Percentiles rank a stretch among this genome's conserved stretches.
phyloP scores from a whole-genome alignment of 2,797 vertebrate species.

The Tragopan temminckii region DNA sequence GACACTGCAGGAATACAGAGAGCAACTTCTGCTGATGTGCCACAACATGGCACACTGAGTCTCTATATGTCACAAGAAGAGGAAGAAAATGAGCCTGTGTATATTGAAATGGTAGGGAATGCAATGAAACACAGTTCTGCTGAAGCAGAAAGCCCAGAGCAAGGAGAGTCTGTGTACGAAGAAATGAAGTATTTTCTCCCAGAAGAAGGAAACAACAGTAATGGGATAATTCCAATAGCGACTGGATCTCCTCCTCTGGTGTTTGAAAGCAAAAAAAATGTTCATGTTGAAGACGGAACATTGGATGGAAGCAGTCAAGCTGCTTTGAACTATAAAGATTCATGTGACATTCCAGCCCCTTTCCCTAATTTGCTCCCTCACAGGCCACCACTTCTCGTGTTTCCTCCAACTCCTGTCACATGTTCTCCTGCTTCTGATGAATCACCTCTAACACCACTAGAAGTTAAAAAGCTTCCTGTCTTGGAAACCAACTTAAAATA shows the following conservation, averaged over 20 bases:
- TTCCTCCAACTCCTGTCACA: slow-evolving; percentile 93
- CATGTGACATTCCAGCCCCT: slow-evolving; percentile 93
- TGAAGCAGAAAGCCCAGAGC: slow-evolving; percentile 87
- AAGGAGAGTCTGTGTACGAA: slow-evolving; percentile 94
- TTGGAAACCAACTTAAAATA: slow-evolving; percentile 95
- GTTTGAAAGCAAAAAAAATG: slow-evolving; percentile 80
- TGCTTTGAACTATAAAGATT: slow-evolving; percentile 79
- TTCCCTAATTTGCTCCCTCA: slow-evolving; percentile 96
- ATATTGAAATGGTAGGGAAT: slow-evolving; percentile 95
- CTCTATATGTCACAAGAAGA: slow-evolving; percentile 85
- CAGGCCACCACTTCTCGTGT: slow-evolving; percentile 95
- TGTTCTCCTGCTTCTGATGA: slow-evolving; percentile 97
- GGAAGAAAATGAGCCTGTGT: slow-evolving; percentile 87
- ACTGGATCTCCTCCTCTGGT: slow-evolving; percentile 77
- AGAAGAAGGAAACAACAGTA: slow-evolving; percentile 81
- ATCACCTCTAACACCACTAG: slow-evolving; percentile 94
- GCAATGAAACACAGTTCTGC: slow-evolving; percentile 81
- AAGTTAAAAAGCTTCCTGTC: slow-evolving; percentile 96
- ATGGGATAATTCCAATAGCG: slow-evolving; percentile 76
- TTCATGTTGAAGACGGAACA: slow-evolving; percentile 49
- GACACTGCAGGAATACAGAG: slow-evolving; percentile 83
- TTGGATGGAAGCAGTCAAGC: slow-evolving; percentile 30
- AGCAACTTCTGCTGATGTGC: slow-evolving; percentile 82
- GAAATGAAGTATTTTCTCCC: slow-evolving; percentile 94
- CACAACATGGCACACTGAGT: slow-evolving; percentile 79